Evolutionary conservation across 2,113 vertebrate species (phyloP), one percentile per base, ranked within the genome.

Genomic region (Lanius ludovicianus): DNA sequence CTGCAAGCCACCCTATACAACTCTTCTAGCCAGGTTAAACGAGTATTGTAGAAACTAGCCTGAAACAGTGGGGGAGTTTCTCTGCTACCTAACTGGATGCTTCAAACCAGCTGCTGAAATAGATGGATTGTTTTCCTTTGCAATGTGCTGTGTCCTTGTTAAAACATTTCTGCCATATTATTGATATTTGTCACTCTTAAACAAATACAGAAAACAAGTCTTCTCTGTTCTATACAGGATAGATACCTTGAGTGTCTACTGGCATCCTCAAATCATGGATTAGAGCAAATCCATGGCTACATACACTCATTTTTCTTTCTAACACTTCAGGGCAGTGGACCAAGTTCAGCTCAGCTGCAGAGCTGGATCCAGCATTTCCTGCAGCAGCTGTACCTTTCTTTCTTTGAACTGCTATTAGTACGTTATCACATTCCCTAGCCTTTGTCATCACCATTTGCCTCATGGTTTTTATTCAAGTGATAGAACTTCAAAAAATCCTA

Each of bases 311-410:
- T 96, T 96, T 95, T 96, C 75, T 96, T 93, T 85, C 87, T 91
- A 94, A 80, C 39, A 70, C 79, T 95, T 97, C 79, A 95, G 95
- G 94, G 95, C 82, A 93, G 68, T 88, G 35, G 85, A 94, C 90
- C 95, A 96, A 96, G 82, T 86, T 89, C 53, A 90, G 79, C 90
- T 96, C 79, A 95, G 93, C 93, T 95, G 91, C 84, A 92, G 83
- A 95, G 81, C 78, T 96, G 81, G 89, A 95, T 94, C 55, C 70
- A 93, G 76, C 93, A 90, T 78, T 95, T 93, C 74, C 91, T 83
- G 67, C 91, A 93, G 93, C 95, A 97, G 87, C 93, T 96, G 93
- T 69, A 96, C 42, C 21, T 65, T 88, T 52, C 74, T 88, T 96
- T 90, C 82, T 81, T 86, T 95, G 82, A 93, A 75, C 57, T 80